Evolutionary conservation across 1,140 invertebrate genomes (phyloP), one percentile per base, ranked within the genome.

Genomic region (Sitobion miscanthi): DNA sequence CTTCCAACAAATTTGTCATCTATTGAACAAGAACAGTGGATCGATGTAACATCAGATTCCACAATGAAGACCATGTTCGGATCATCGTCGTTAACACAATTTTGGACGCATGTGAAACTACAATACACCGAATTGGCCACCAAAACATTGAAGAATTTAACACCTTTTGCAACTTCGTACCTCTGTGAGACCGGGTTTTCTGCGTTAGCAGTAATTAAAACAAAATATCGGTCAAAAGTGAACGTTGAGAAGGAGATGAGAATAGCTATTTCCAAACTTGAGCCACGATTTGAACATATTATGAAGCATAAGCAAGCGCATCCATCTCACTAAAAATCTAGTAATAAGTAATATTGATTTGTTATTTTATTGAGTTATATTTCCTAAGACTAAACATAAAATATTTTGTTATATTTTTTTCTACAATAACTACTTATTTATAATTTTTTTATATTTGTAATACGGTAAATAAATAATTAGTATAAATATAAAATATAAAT

Each of bases 221-320:
- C 47, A 35, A 89, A 89, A 89, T 89, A 89, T 89, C 49, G 49
- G 7, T 90, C 54, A 57, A 90, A 90, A 93, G 94, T 93, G 49
- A 49, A 49, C 49, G n/a, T 93, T 35, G 92, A 94, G 85, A 35
- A 35, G 35, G 89, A 30, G 52, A 57, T 86, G 45, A 49, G 49
- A 49, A 49, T 87, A 87, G 45, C 47, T 49, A 89, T 89, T 89
- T 89, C 49, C 47, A 45, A 52, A 89, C 49, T 89, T 52, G 49
- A 89, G 47, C 87, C 87, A 89, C 30, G 47, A 54, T 89, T 89
- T 89, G 49, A 89, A 89, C 45, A 89, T 89, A 45, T 87, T 87
- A 87, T 87, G 25, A 87, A 87, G 42, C 85, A 87, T 87, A 49
- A 87, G 17, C 86, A 87, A 87, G 86, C 86, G 8, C 86, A 87